These are phyloP conservation scores for Acleris laterana DNA, from an alignment of 2,888 invertebrate genomes.

Conservation along the genomic window DNA sequence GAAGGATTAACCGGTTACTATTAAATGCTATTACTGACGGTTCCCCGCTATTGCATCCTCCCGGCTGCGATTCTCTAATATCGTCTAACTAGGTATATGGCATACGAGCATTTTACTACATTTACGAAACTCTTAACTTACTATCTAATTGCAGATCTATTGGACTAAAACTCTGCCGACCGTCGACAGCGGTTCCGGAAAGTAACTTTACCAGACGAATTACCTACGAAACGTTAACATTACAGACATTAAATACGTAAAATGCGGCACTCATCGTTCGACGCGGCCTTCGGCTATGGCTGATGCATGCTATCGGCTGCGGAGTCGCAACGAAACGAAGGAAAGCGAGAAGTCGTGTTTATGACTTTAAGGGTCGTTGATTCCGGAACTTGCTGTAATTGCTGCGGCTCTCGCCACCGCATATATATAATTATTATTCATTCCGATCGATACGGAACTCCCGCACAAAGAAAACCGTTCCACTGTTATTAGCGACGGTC, in stretches of 20 bases:
- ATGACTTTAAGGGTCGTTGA: constrained; percentile 1
- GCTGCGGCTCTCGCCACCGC: constrained; percentile 2
- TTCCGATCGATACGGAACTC: constrained; percentile 17
- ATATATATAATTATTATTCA: constrained; percentile 1
- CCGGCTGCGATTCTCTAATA: constrained; percentile 77
- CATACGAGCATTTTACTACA: constrained; percentile 76
- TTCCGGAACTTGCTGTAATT: constrained; percentile 5
- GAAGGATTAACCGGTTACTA: constrained; percentile 72
- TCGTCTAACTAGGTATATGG: constrained; percentile 73
- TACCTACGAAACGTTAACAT: constrained; percentile 59
- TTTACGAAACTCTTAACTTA: constrained; percentile 73
- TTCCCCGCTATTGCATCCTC: constrained; percentile 69
- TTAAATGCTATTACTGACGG: constrained; percentile 38
- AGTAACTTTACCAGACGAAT: constrained; percentile 64
- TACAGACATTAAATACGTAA: constrained; percentile 52
- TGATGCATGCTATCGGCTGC: not conserved
- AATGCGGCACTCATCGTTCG: constrained; percentile 49
- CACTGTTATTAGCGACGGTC: constrained; percentile 17
- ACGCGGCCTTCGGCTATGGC: constrained; percentile 3
- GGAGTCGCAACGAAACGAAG: constrained; percentile 3
- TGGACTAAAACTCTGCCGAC: constrained; percentile 65
- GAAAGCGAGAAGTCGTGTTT: constrained; percentile 8
- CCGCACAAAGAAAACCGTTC: constrained; percentile 18
- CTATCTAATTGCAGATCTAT: constrained; percentile 70
- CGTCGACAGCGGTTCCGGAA: constrained; percentile 53